Conservation (phyloP, 2,888 invertebrate species). For the Athripsodes cinereus region DNA sequence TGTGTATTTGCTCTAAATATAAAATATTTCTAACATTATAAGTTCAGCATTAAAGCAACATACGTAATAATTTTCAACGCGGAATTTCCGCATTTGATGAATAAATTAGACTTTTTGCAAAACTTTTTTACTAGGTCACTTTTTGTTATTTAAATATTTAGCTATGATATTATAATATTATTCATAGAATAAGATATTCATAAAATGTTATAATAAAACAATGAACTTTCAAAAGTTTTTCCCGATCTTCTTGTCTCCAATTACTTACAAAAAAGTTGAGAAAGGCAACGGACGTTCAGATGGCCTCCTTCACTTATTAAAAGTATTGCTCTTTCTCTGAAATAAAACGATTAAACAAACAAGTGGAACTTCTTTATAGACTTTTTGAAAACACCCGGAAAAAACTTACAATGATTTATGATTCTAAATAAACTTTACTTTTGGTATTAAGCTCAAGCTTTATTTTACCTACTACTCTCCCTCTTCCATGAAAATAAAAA, state of each 20-base stretch:
- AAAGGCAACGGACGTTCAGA: neutral
- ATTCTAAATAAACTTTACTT: neutral
- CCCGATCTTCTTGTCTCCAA: neutral
- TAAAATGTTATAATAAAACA: too few relatives aligned
- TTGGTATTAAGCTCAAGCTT: neutral
- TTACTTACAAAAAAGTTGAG: neutral
- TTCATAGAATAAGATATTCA: too few relatives aligned
- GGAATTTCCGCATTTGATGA: too few relatives aligned
- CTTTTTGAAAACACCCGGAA: neutral
- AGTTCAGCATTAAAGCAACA: too few relatives aligned
- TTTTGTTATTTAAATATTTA: too few relatives aligned
- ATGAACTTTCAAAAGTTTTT: too few relatives aligned
- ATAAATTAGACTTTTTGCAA: too few relatives aligned
- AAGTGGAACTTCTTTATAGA: neutral
- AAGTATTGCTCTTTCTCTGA: neutral
- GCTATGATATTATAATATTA: too few relatives aligned
- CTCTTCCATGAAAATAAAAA: neutral
- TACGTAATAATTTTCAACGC: too few relatives aligned
- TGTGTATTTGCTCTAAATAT: too few relatives aligned
- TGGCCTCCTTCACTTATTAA: neutral
- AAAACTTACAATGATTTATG: conserved; percentile 2
- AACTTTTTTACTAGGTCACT: too few relatives aligned
- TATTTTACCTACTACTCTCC: neutral
- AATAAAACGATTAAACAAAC: neutral
- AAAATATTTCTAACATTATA: too few relatives aligned